Evolutionary conservation across 2,888 invertebrate genomes (phyloP).

Genomic region (Drosophila acutilabella): DNA sequence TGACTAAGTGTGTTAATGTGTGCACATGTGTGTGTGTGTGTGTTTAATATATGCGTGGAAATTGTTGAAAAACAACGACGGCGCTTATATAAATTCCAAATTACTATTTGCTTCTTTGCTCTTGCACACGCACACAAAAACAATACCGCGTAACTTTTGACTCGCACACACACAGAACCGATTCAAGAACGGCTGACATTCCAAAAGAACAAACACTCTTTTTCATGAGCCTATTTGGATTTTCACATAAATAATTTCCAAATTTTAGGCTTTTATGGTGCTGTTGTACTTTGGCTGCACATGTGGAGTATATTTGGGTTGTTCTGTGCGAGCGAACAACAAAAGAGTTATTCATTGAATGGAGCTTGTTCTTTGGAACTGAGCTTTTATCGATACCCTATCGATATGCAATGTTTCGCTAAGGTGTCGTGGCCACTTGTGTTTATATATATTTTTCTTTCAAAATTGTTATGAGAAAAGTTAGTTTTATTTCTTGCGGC

Average conservation of each 20-base stretch:
- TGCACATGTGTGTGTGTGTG: slow-evolving; percentile 12
- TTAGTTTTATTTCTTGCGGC: too few species aligned
- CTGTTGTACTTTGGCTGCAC: slow-evolving; percentile 37
- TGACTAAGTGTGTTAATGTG: slow-evolving; percentile 20
- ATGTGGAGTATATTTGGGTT: slow-evolving; percentile 13
- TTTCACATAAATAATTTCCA: slow-evolving; percentile 49
- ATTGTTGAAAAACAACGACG: slow-evolving; percentile 59
- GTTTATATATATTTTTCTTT: too few species aligned
- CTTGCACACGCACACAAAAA: slow-evolving; percentile 36
- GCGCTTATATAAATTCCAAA: slow-evolving; percentile 71
- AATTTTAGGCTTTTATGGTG: slow-evolving; percentile 52
- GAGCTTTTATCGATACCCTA: not conserved
- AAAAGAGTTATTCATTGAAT: slow-evolving; percentile 21
- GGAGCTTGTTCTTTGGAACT: slow-evolving; percentile 36
- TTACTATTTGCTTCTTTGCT: slow-evolving; percentile 45
- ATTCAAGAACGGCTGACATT: slow-evolving; percentile 23
- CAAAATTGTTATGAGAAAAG: too few species aligned
- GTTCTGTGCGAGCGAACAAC: slow-evolving; percentile 34
- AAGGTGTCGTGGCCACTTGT: too few species aligned
- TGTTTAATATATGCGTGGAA: slow-evolving; percentile 42
- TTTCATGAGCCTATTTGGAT: slow-evolving; percentile 20
- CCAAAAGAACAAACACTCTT: slow-evolving; percentile 20
- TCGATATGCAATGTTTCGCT: too few species aligned
- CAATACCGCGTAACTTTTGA: slow-evolving; percentile 46
- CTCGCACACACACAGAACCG: slow-evolving; percentile 39